A percentile compares a stretch with the other conserved stretches of the same genome.
Evolutionary conservation across 2,888 invertebrate species (phyloP).

Genomic region (Volucella inanis): DNA sequence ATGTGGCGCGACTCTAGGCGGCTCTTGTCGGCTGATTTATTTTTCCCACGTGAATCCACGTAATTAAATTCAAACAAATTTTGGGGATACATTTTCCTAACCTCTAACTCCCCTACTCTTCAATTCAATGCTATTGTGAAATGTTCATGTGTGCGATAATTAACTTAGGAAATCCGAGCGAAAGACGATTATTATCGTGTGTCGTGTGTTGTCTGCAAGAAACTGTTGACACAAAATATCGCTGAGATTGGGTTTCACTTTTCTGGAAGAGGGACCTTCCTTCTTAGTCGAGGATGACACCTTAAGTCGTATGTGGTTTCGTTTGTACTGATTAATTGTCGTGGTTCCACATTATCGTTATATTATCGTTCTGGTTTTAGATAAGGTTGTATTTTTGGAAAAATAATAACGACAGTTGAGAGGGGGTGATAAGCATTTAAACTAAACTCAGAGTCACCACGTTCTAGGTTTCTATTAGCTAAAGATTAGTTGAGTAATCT

Average conservation of each 20-base stretch:
- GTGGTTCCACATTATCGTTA: neutral
- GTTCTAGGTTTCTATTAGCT: slow-evolving; percentile 43
- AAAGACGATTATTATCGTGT: slow-evolving; percentile 61
- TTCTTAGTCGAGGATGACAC: slow-evolving; percentile 41
- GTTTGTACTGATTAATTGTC: slow-evolving; percentile 62
- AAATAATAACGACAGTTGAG: slow-evolving; percentile 20
- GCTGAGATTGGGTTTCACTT: slow-evolving; percentile 64
- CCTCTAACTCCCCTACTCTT: slow-evolving; percentile 29
- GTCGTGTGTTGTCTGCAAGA: slow-evolving; percentile 34
- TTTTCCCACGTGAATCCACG: slow-evolving; percentile 76
- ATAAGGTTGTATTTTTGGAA: slow-evolving; percentile 10
- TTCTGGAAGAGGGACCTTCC: slow-evolving; percentile 21
- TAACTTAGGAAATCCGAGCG: slow-evolving; percentile 69
- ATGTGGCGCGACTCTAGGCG: slow-evolving; percentile 23
- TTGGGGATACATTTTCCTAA: slow-evolving; percentile 69
- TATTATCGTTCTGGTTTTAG: neutral
- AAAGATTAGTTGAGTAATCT: slow-evolving; percentile 33
- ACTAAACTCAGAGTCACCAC: slow-evolving; percentile 12
- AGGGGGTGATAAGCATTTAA: slow-evolving; percentile 28
- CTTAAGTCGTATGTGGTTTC: slow-evolving; percentile 58
- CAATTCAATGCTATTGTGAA: slow-evolving; percentile 4
- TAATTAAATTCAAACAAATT: slow-evolving; percentile 77
- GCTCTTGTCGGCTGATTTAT: slow-evolving; percentile 72
- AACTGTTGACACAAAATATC: slow-evolving; percentile 61
- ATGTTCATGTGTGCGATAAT: slow-evolving; percentile 61